Conservation (phyloP, 2,797 vertebrate species). For the Pterois miles region DNA sequence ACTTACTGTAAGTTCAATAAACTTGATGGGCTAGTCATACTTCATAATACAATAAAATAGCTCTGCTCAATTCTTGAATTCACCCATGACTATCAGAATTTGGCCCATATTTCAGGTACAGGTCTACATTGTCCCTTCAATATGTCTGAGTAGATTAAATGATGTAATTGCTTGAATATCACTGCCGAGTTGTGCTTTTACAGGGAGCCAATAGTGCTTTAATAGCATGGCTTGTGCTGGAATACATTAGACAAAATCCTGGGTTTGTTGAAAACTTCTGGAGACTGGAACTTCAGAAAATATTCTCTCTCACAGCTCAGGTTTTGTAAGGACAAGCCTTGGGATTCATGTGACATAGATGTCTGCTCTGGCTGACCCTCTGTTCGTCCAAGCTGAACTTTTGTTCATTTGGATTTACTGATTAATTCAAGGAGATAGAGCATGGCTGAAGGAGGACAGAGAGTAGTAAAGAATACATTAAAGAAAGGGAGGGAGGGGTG, state of each 20-base stretch:
- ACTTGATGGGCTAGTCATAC: too few relatives aligned
- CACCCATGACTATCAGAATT: not conserved
- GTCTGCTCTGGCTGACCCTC: conserved; percentile 18
- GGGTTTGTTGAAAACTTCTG: not conserved
- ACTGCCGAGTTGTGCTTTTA: not conserved
- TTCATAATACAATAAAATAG: not conserved
- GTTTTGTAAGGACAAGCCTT: not conserved
- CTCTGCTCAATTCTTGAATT: not conserved
- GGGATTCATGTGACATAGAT: conserved; percentile 1
- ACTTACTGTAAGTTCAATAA: not conserved
- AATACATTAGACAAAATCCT: not conserved
- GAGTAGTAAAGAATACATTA: conserved; percentile 18
- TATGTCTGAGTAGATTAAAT: not conserved
- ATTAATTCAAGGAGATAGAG: conserved; percentile 13
- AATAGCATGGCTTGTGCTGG: not conserved
- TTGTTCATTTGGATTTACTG: conserved; percentile 20
- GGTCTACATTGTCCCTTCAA: not conserved
- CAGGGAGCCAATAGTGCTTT: not conserved
- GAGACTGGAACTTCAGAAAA: not conserved
- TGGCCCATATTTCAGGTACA: not conserved
- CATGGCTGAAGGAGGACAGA: conserved; percentile 15
- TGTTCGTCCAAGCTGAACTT: conserved; percentile 6
- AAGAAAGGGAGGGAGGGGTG: not conserved
- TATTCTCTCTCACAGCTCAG: not conserved
- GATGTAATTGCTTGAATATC: not conserved